phyloP scores from a whole-genome alignment of 2,888 invertebrate species.

The Drosophila ezoana region DNA sequence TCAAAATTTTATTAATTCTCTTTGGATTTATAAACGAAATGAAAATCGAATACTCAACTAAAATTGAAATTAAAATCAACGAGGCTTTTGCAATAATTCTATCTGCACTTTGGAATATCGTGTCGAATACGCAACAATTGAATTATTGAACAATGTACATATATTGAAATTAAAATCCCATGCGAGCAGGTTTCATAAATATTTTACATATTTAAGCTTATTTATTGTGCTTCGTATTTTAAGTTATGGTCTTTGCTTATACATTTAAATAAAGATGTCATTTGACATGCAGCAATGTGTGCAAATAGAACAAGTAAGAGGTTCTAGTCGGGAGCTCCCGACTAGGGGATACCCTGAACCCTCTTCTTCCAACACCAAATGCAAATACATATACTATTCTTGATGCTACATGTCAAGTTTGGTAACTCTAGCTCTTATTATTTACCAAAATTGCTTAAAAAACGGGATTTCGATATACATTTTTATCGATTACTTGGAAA shows the following conservation, averaged over 20 bases:
- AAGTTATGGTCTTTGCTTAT: conserved; percentile 33
- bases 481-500: no score
- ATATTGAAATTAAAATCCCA: conserved; percentile 56
- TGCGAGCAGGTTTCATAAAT: conserved; percentile 45
- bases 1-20: no score
- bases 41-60: conserved; percentile 32
- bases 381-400: no score
- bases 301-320: no score
- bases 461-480: no score
- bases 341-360: no score
- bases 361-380: no score
- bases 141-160: conserved; percentile 13
- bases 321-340: no score
- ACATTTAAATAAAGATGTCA: conserved; percentile 30
- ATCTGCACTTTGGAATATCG: not conserved
- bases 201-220: conserved; percentile 48
- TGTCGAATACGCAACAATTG: conserved; percentile 42
- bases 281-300: conserved; percentile 63
- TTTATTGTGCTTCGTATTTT: conserved; percentile 42
- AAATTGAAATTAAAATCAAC: conserved; percentile 35
- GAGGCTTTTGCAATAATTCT: conserved; percentile 32
- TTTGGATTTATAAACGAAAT: not conserved
- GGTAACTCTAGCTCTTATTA: no score
- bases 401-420: no score
- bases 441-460: no score